These are phyloP conservation scores for Hipposideros larvatus DNA, from an alignment of 2,797 vertebrate species.

Conservation along the genomic window DNA sequence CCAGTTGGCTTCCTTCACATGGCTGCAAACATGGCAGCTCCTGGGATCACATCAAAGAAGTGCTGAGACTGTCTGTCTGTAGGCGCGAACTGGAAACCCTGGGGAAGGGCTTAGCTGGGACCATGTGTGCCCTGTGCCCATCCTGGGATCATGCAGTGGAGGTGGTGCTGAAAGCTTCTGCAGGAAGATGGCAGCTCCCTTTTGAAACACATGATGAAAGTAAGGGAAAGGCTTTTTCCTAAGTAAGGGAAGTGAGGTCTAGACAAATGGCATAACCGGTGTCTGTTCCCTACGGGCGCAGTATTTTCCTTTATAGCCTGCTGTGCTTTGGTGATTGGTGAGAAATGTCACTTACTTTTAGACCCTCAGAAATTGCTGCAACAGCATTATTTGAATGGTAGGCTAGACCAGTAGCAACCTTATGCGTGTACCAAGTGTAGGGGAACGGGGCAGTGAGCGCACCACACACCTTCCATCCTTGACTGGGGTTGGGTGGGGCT, in stretches of 20 bases:
- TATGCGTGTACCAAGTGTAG: rapidly evolving
- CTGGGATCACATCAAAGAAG: neutral
- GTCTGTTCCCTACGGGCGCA: rapidly evolving
- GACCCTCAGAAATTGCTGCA: neutral
- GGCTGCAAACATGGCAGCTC: neutral
- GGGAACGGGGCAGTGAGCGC: rapidly evolving
- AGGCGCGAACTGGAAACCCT: rapidly evolving
- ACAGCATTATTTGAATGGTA: rapidly evolving
- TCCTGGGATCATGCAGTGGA: rapidly evolving
- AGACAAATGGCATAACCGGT: neutral
- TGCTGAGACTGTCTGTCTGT: rapidly evolving
- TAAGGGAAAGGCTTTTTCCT: neutral
- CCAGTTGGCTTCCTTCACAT: neutral
- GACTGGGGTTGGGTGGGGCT: neutral
- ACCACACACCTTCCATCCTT: rapidly evolving
- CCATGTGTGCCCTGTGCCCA: rapidly evolving
- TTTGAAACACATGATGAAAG: neutral
- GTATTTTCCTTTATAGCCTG: rapidly evolving
- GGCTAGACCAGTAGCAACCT: rapidly evolving
- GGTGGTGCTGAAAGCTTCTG: neutral
- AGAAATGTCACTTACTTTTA: neutral
- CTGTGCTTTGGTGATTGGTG: rapidly evolving
- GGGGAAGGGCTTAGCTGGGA: neutral
- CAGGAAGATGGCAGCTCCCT: neutral
- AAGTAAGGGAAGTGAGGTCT: neutral